Evolutionary conservation across 2,888 invertebrate genomes (phyloP), one percentile per base, ranked within the genome.

Genomic region (Erannis defoliaria): DNA sequence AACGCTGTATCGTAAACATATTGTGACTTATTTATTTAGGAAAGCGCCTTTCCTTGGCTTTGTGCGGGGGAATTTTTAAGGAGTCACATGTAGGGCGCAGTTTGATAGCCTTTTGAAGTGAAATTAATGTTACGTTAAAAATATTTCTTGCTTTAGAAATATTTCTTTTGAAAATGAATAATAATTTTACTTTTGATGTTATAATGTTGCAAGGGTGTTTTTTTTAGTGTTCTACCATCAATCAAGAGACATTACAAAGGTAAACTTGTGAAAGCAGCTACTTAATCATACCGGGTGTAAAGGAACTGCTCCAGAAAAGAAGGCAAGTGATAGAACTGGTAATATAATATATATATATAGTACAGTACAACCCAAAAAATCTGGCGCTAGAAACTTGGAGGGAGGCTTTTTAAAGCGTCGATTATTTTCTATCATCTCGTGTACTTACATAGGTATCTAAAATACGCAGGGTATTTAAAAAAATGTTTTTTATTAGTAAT

Each of bases 51-150:
- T 73, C 72, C 69, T 67, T 64, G 54, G 72, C 69, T 70, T 75
- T 73, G 61, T 66, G 59, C 42, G 33, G 55, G 33, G 56, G 57
- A 72, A 66, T 66, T 74, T 77, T 75, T 71, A 72, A 71, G 68
- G 71, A 77, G 70, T 78, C 71, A 64, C 70, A 64, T 69, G 55
- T 66, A 66, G 66, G 56, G 57, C 62, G 57, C 48, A 74, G 66
- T 78, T 46, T 78, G 75, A 80, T 76, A 75, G 66, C 70, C 77
- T 76, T 82, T 84, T 82, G 81, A 81, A 81, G 80, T 78, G 70
- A 68, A 75, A 74, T 80, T 80, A 80, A 80, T 82, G 81, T 76
- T 73, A 75, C 71, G 62, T 66, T 63, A 64, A 74, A 70, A 65
- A 71, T 61, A 72, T 73, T 71, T 73, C 71, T 67, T 76, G 68